Conservation (phyloP, 2,888 invertebrate species). For the Arge pagana region DNA sequence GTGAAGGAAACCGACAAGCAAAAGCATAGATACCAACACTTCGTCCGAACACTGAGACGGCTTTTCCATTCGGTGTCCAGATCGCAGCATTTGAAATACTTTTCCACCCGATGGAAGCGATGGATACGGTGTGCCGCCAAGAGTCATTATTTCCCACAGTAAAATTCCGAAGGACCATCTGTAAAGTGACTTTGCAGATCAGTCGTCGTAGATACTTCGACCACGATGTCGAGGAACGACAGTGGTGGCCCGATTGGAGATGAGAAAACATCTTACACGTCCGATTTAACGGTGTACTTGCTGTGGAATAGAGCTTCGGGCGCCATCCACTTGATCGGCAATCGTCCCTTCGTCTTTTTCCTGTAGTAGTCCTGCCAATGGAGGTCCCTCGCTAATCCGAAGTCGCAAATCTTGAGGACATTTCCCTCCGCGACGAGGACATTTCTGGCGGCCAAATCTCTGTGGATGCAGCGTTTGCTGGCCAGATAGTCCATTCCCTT, state of each 20-base stretch:
- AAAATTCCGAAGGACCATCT: constrained; percentile 96
- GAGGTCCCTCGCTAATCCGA: constrained; percentile 94
- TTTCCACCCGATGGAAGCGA: constrained; percentile 92
- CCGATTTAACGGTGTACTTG: constrained; percentile 90
- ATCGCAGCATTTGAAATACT: constrained; percentile 86
- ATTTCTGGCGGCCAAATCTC: constrained; percentile 97
- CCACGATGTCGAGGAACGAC: not conserved
- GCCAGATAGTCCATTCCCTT: constrained; percentile 98
- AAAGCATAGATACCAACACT: constrained; percentile 67
- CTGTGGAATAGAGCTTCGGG: constrained; percentile 96
- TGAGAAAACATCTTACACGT: constrained; percentile 71
- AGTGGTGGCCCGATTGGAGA: not conserved
- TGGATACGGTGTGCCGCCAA: constrained; percentile 98
- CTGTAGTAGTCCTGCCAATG: constrained; percentile 94
- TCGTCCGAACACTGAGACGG: constrained; percentile 93
- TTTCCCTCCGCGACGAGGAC: constrained; percentile 93
- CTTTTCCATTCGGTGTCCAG: constrained; percentile 93
- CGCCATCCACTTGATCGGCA: constrained; percentile 99
- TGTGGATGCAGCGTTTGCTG: constrained; percentile 93
- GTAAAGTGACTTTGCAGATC: constrained; percentile 27
- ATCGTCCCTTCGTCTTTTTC: constrained; percentile 93
- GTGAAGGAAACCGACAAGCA: not conserved
- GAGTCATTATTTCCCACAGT: constrained; percentile 98
- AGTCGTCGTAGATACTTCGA: not conserved
- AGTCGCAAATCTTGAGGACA: constrained; percentile 97